A percentile compares a stretch with the other conserved stretches of the same genome.
phyloP scores from a whole-genome alignment of 2,888 invertebrate genomes.

The Octodonta nipae region DNA sequence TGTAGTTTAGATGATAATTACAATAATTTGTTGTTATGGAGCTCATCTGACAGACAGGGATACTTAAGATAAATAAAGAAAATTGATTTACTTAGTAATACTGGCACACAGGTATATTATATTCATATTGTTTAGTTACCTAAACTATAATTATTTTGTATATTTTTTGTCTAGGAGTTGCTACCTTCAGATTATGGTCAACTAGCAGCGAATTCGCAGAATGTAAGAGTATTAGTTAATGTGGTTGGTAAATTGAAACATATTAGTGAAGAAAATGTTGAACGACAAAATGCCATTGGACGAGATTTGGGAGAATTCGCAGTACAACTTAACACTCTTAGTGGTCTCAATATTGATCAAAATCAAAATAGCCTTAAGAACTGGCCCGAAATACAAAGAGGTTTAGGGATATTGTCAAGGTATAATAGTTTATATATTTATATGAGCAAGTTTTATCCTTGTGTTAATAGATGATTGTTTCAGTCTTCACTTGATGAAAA shows the following conservation, averaged over 20 bases:
- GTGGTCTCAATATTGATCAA: constrained; percentile 25
- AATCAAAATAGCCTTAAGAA: constrained; percentile 21
- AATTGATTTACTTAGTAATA: no score
- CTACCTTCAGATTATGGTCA: constrained; percentile 43
- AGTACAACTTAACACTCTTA: constrained; percentile 38
- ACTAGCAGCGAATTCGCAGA: constrained; percentile 44
- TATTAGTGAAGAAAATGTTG: constrained; percentile 37
- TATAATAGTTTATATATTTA: no score
- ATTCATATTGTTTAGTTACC: no score
- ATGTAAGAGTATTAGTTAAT: constrained; percentile 40
- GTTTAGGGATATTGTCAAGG: constrained; percentile 40
- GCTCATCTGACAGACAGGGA: no score
- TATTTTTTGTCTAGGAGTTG: constrained; percentile 36
- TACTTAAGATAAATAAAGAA: no score
- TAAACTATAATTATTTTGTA: constrained; percentile 4
- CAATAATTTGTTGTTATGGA: no score
- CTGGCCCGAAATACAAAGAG: constrained; percentile 42
- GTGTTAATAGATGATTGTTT: no score
- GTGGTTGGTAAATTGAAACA: constrained; percentile 43
- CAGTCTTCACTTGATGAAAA: no score
- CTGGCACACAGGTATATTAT: no score
- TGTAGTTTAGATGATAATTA: no score
- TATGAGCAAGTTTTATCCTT: no score
- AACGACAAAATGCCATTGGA: constrained; percentile 34
- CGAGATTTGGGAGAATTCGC: constrained; percentile 43